Base-by-base conservation (phyloP, 2,113 vertebrate species). In the Eurypyga helias region DNA sequence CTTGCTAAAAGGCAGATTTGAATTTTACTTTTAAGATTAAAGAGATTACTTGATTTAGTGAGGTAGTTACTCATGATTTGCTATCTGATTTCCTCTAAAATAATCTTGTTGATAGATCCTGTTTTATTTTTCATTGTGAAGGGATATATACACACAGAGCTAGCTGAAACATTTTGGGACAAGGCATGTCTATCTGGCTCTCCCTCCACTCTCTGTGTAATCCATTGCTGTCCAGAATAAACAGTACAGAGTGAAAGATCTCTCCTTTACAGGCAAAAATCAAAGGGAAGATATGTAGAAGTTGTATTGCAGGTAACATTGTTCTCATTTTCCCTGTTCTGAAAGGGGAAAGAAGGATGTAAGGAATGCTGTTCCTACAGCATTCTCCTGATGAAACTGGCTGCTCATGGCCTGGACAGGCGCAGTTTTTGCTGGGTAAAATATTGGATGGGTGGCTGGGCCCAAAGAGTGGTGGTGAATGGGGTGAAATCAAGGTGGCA, bases 11-110 rank as follows among this genome's bases (percentile, higher is more conserved):
- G 92, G 81, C 82, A 91, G 84, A 75, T 95, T 86, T 94, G 91
- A 96, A 96, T 90, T 92, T 86, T 83, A 82, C 80, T 95, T 94
- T 95, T 91, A 91, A 95, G 96, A 97, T 97, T 95, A 96, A 96
- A 95, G 66, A 84, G 91, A 33, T 73, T 92, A 80, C 43, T 83
- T 61, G 49, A 91, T 97, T 96, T 96, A 96, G 83, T 89, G 64
- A 97, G 96, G 96, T 97, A 97, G 97, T 98, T 95, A 96, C 89
- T 97, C 88, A 92, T 77, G 91, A 96, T 94, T 83, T 89, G 92
- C 75, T 96, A 86, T 96, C 94, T 97, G 92, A 89, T 93, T 95
- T 94, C 71, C 94, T 91, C 93, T 93, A 29, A 72, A 94, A 58
- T 79, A 95, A 89, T 97, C 75, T 94, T 93, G 87, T 87, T 95